phyloP scores from a whole-genome alignment of 2,797 vertebrate species.

The Mallotus villosus region DNA sequence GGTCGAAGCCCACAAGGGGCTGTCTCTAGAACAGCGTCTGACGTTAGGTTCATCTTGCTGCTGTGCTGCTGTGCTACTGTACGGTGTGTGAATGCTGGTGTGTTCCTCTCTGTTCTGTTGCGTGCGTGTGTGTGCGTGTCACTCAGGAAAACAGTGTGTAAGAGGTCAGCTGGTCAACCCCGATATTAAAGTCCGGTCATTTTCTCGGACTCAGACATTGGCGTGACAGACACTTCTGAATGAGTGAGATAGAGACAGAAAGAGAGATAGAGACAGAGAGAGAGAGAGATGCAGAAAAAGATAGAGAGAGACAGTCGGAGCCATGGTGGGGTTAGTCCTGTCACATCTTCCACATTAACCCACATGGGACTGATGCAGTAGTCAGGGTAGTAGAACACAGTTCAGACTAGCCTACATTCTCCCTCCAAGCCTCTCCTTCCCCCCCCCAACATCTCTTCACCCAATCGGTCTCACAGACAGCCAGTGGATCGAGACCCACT shows the following conservation, averaged over 20 bases:
- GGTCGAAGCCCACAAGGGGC: neutral
- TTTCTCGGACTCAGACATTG: neutral
- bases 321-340: neutral
- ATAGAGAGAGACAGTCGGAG: neutral
- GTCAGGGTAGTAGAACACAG: too few species aligned
- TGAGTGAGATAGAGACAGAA: neutral
- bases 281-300: neutral
- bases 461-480: too few species aligned
- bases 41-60: neutral
- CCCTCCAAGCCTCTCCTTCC: too few species aligned
- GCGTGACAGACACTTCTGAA: neutral
- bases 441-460: too few species aligned
- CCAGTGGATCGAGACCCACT: too few species aligned
- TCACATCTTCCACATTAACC: neutral
- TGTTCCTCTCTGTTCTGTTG: neutral
- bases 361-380: neutral
- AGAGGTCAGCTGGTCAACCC: slow-evolving; percentile 39
- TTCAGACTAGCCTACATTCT: too few species aligned
- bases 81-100: neutral
- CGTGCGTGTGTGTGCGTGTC: slow-evolving; percentile 58
- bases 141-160: slow-evolving; percentile 26
- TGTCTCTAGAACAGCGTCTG: neutral
- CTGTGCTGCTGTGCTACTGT: neutral
- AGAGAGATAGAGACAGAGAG: too few species aligned
- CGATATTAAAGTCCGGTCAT: slow-evolving; percentile 6